Evolutionary conservation across 1,140 invertebrate genomes (phyloP), one percentile per base, ranked within the genome.

Genomic region (Formica selysi): DNA sequence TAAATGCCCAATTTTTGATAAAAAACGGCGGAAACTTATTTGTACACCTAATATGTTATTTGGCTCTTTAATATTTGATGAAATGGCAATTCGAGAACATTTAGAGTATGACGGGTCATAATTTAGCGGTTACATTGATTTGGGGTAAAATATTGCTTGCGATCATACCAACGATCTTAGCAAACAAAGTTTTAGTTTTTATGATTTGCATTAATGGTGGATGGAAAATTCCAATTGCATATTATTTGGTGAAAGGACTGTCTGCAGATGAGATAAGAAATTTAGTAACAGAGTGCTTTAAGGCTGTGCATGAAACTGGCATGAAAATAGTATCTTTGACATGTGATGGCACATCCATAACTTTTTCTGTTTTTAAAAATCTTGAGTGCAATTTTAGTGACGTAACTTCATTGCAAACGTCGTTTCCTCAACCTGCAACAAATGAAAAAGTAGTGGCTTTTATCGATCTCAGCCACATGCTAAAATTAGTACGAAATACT

Each of bases 1-100:
- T n/a, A n/a, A n/a, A n/a, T n/a, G n/a, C n/a, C n/a, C n/a, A n/a
- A n/a, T n/a, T n/a, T n/a, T n/a, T n/a, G n/a, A n/a, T n/a, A n/a
- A n/a, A n/a, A n/a, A n/a, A n/a, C n/a, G n/a, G n/a, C n/a, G n/a
- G n/a, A n/a, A n/a, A n/a, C n/a, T n/a, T n/a, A n/a, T n/a, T n/a
- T n/a, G n/a, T n/a, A n/a, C n/a, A n/a, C n/a, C n/a, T n/a, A n/a
- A n/a, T n/a, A 32, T 32, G 29, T 32, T 32, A 32, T 32, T 32
- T 32, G 29, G 29, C 29, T 32, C 29, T 36, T 36, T 61, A 61
- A 61, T 61, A 7, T 61, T 64, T 22, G 64, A 67, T 22, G 64
- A 67, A 22, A 67, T 44, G 64, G 64, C 64, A 41, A 67, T 67
- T 22, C 6, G 19, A 38, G 19, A 67, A 8, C 64, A 67, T 41